Conservation (phyloP, 1,140 invertebrate genomes). For the Drosophila trapezifrons region DNA sequence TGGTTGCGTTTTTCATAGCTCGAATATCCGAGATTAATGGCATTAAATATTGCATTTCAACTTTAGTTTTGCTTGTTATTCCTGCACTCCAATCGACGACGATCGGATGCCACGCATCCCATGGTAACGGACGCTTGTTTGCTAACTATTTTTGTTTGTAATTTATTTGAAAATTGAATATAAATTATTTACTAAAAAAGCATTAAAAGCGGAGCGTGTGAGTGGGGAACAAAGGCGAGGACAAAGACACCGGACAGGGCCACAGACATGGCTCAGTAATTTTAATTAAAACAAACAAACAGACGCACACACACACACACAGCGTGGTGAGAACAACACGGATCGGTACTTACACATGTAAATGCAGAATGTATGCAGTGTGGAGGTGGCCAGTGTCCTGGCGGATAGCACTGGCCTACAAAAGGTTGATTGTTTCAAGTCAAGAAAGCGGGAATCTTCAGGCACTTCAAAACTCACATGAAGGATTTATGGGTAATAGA, state of each 20-base stretch:
- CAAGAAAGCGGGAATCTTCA: not conserved
- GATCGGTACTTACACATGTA: conserved; percentile 23
- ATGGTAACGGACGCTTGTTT: conserved; percentile 34
- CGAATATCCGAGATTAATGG: conserved; percentile 23
- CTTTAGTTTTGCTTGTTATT: conserved; percentile 16
- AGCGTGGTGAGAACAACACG: conserved; percentile 31
- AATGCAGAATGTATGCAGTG: conserved; percentile 1
- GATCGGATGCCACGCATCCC: conserved; percentile 7
- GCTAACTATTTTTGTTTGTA: conserved; percentile 69
- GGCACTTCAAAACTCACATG: no score
- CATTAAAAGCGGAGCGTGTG: conserved; percentile 25
- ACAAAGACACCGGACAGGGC: conserved; percentile 30
- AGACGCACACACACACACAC: conserved; percentile 16
- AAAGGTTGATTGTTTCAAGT: not conserved
- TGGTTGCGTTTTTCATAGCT: conserved; percentile 8
- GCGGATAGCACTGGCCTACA: conserved; percentile 16
- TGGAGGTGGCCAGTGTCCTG: not conserved
- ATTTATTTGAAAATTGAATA: conserved; percentile 79
- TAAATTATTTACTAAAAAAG: conserved; percentile 74
- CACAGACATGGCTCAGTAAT: conserved; percentile 47
- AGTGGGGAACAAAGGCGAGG: conserved; percentile 3
- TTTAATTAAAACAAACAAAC: conserved; percentile 80
- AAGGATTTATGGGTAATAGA: not conserved
- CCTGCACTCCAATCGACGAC: conserved; percentile 1
- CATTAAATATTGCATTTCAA: conserved; percentile 21